Conservation (phyloP, 2,888 invertebrate genomes). For the Coelogynopora nodosa region DNA sequence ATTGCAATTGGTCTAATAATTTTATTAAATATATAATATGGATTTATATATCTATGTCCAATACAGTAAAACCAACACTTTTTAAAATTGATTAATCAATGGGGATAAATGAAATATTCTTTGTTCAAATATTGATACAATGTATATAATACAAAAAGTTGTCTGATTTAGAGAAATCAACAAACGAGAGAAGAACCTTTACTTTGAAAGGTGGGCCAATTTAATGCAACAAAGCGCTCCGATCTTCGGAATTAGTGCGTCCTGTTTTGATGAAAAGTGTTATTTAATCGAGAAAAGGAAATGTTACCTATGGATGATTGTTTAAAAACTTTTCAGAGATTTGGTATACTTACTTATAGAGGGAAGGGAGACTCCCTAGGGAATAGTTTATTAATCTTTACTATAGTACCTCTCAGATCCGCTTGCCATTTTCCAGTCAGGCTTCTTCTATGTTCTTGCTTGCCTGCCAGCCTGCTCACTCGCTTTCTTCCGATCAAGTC, state of each 20-base stretch:
- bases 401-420: neutral
- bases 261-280: neutral
- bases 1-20: no score
- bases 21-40: no score
- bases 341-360: neutral
- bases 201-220: no score
- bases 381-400: neutral
- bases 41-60: no score
- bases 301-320: neutral
- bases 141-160: no score
- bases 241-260: neutral
- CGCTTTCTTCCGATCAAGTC: neutral
- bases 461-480: neutral
- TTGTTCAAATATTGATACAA: no score
- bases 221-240: no score
- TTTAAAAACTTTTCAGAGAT: neutral
- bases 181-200: no score
- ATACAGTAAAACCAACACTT: no score
- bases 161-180: no score
- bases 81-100: no score
- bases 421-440: neutral
- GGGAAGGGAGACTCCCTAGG: neutral
- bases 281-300: neutral
- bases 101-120: no score
- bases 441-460: neutral